These are phyloP conservation scores for Drosophila acutilabella DNA, from an alignment of 2,888 invertebrate species.

Conservation along the genomic window DNA sequence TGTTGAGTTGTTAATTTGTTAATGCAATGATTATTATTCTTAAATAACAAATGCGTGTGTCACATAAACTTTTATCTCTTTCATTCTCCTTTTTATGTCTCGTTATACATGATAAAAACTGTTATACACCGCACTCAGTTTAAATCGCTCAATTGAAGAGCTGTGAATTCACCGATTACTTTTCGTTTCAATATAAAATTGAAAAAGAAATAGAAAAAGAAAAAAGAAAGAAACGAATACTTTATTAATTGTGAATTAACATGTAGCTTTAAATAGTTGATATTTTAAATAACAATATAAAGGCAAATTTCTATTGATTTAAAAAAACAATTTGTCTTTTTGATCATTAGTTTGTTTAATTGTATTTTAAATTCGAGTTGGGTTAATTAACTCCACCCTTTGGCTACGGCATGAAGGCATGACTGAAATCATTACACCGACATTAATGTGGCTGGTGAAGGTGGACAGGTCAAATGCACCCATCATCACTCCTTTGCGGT, in stretches of 20 bases:
- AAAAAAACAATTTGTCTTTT: background rate
- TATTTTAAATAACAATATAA: background rate
- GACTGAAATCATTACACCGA: slow-evolving; percentile 13
- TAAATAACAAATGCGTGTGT: no score
- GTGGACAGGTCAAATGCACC: slow-evolving; percentile 27
- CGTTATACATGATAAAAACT: background rate
- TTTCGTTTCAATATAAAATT: no score
- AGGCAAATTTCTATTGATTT: background rate
- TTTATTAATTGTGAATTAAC: no score
- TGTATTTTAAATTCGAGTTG: background rate
- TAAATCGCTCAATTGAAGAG: background rate
- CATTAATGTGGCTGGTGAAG: slow-evolving; percentile 14
- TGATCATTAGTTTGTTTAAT: background rate
- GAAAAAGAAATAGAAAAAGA: no score
- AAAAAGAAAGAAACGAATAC: no score
- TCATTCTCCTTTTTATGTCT: background rate
- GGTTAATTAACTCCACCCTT: slow-evolving; percentile 37
- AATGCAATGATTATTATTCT: background rate
- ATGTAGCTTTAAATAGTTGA: background rate
- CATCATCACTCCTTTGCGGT: slow-evolving; percentile 24
- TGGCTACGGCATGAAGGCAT: background rate
- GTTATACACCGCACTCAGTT: background rate
- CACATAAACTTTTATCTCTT: no score
- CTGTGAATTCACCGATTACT: background rate
- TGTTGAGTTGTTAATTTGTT: background rate